Percentiles rank a stretch among this genome's conserved stretches.
Evolutionary conservation across 2,888 invertebrate species (phyloP).

Genomic region (Erebia aethiops): DNA sequence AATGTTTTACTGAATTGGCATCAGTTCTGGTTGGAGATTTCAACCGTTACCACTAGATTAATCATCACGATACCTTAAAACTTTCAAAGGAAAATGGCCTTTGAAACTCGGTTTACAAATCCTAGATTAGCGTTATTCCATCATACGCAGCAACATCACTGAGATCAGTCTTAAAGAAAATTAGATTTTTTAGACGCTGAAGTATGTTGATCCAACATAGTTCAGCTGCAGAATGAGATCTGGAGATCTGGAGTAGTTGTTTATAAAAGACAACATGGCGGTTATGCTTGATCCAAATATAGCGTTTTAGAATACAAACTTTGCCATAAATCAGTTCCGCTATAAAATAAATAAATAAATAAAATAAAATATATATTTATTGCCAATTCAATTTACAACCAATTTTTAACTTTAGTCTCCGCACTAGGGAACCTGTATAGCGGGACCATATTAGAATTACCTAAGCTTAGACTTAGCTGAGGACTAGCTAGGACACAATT

Average conservation of each 20-base stretch:
- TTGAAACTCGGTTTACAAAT: neutral
- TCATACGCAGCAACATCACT: neutral
- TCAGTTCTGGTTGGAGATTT: neutral
- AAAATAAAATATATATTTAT: too few relatives aligned
- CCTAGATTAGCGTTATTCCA: neutral
- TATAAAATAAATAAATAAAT: too few relatives aligned
- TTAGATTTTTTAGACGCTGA: neutral
- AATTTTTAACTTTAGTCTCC: too few relatives aligned
- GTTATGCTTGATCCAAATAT: slow-evolving; percentile 9
- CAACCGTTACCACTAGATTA: neutral
- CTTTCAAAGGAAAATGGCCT: neutral
- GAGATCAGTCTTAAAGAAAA: neutral
- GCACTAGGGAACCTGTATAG: too few relatives aligned
- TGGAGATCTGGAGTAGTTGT: slow-evolving; percentile 23
- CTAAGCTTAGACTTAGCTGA: too few relatives aligned
- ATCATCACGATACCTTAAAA: neutral
- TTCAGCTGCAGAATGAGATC: neutral
- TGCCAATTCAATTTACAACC: too few relatives aligned
- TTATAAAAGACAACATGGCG: slow-evolving; percentile 29
- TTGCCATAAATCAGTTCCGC: neutral
- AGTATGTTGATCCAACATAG: neutral
- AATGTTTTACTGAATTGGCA: neutral
- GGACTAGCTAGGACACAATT: too few relatives aligned
- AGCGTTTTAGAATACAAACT: slow-evolving; percentile 23
- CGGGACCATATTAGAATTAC: too few relatives aligned